Percentiles rank a stretch among this genome's conserved stretches.
These are phyloP conservation scores for Vulpes vulpes DNA, from an alignment of 2,113 vertebrate genomes.

Conservation along the genomic window DNA sequence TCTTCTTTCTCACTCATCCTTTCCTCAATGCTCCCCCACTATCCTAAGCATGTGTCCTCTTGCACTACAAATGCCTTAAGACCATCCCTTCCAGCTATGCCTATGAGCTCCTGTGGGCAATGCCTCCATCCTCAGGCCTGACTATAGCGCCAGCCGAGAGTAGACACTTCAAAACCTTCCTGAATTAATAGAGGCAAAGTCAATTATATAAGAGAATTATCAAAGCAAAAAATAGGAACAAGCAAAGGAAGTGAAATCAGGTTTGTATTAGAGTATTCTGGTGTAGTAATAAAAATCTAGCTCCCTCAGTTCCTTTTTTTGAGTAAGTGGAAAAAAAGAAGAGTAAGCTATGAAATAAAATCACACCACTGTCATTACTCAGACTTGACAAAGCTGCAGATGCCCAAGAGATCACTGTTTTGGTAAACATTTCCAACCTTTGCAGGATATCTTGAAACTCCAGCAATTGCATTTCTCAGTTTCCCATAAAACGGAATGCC, in stretches of 20 bases:
- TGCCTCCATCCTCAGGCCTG: accelerated
- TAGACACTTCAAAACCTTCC: background rate
- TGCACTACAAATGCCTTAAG: background rate
- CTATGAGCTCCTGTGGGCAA: background rate
- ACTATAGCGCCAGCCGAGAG: background rate
- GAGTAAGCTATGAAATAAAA: background rate
- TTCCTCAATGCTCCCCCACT: background rate
- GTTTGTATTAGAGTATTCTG: background rate
- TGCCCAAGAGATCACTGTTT: background rate
- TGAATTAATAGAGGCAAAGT: background rate
- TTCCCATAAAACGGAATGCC: background rate
- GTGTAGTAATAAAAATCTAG: background rate
- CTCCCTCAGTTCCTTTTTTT: background rate
- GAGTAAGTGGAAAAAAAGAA: background rate
- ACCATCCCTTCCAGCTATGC: accelerated
- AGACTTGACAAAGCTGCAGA: background rate
- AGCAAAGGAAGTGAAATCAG: background rate
- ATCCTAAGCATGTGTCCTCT: accelerated
- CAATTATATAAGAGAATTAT: background rate
- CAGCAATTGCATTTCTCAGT: background rate
- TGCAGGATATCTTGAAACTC: background rate
- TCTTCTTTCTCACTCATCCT: background rate
- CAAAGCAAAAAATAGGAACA: background rate
- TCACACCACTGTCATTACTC: background rate
- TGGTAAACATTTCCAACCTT: background rate